A percentile compares a stretch with the other conserved stretches of the same genome.
These are phyloP conservation scores for Acleris literana DNA, from an alignment of 2,888 invertebrate genomes.

Conservation along the genomic window DNA sequence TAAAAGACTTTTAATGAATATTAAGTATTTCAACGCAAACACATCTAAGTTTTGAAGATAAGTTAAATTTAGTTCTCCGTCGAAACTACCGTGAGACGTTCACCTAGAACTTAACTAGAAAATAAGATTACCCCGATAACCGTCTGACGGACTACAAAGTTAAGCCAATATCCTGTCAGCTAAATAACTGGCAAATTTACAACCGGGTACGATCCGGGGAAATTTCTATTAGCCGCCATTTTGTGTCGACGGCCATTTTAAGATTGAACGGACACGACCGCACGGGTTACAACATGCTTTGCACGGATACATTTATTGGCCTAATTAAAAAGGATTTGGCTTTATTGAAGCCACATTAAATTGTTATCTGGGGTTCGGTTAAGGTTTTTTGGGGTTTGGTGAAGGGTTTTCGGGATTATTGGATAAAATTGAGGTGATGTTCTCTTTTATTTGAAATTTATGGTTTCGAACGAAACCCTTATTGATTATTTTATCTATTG, in stretches of 20 bases:
- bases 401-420: background rate
- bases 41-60: too few relatives aligned
- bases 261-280: slow-evolving; percentile 6
- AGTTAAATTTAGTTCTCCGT: background rate
- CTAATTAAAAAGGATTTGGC: slow-evolving; percentile 23
- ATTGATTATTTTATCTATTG: too few relatives aligned
- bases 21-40: too few relatives aligned
- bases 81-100: background rate
- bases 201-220: slow-evolving; percentile 19
- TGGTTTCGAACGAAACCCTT: too few relatives aligned
- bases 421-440: too few relatives aligned
- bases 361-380: slow-evolving; percentile 6
- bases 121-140: slow-evolving; percentile 24
- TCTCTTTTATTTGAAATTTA: too few relatives aligned
- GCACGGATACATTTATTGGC: slow-evolving; percentile 17
- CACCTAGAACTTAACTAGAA: slow-evolving; percentile 3
- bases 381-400: background rate
- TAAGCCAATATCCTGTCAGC: slow-evolving; percentile 26
- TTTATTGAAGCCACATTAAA: slow-evolving; percentile 6
- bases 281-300: slow-evolving; percentile 2
- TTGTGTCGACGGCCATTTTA: slow-evolving; percentile 23
- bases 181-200: slow-evolving; percentile 20
- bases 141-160: slow-evolving; percentile 25
- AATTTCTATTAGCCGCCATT: slow-evolving; percentile 32
- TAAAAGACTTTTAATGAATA: too few relatives aligned